These are phyloP conservation scores for Eira barbara DNA, from an alignment of 2,113 vertebrate species.

Conservation along the genomic window DNA sequence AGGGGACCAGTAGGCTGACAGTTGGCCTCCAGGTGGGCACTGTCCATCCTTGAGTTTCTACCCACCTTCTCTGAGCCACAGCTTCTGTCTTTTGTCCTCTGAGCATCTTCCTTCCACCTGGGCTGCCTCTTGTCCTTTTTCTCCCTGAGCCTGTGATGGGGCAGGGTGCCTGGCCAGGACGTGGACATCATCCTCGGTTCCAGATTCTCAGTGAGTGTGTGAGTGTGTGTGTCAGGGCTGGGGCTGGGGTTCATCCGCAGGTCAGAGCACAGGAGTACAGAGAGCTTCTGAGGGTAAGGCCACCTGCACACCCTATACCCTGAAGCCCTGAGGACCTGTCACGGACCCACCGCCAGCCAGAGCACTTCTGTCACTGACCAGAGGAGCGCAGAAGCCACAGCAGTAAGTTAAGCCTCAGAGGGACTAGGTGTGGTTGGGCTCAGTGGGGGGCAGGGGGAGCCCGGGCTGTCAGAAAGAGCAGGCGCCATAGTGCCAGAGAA, in stretches of 20 bases:
- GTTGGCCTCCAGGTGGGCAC: neutral
- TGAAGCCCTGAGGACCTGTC: neutral
- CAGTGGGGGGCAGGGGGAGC: accelerated
- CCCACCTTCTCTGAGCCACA: accelerated
- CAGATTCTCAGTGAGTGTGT: neutral
- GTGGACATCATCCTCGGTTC: accelerated
- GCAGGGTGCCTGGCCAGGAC: neutral
- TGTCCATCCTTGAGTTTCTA: neutral
- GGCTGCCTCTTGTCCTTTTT: neutral
- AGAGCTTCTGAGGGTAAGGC: neutral
- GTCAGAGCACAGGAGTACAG: neutral
- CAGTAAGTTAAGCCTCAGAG: conserved; percentile 17
- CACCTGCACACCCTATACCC: accelerated
- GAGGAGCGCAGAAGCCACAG: neutral
- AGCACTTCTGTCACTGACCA: accelerated
- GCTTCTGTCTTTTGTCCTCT: accelerated
- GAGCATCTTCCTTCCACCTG: too few relatives aligned
- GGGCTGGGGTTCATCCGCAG: neutral
- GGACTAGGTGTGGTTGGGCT: neutral
- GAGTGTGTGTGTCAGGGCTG: neutral
- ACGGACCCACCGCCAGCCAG: neutral
- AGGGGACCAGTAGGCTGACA: neutral
- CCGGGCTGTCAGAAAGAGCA: neutral
- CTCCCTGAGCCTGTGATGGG: neutral
- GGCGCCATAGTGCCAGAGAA: neutral